Evolutionary conservation across 2,888 invertebrate genomes (phyloP), one percentile per base, ranked within the genome.

Genomic region (Cryptophagus acutangulus): DNA sequence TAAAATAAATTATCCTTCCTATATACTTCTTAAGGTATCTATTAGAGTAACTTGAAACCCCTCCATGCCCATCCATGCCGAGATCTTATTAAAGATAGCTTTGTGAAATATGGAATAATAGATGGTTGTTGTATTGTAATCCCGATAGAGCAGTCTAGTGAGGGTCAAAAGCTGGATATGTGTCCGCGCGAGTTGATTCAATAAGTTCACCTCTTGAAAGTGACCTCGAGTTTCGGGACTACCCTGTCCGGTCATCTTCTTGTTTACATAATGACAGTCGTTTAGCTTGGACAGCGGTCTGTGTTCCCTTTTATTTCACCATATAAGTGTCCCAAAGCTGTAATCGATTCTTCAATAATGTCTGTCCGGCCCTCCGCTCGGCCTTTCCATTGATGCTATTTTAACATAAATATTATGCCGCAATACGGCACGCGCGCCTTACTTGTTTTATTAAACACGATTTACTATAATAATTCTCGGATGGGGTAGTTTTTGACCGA

Each of bases 221-320:
- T n/a, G n/a, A n/a, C n/a, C n/a, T 43, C 44, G 48, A 44, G 46
- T 46, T 49, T 46, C 44, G 45, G 43, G 49, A 40, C 45, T 51
- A 47, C 55, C 56, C 59, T 53, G 45, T 56, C 50, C 52, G 58
- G 57, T 57, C 62, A 58, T 61, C 62, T 61, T 60, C 65, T 66
- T 65, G 63, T 66, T 66, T 66, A 66, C 66, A 66, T 66, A 66
- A 66, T 66, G 66, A 65, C 65, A 49, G 59, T 62, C 65, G 65
- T 66, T 66, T 64, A 61, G 62, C 54, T n/a, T 51, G 59, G 59
- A 58, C 59, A 60, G 63, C 54, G 64, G 58, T 54, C 58, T 58
- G 58, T 58, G 58, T 54, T n/a, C 60, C 61, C 61, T 60, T 61
- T 62, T 63, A 61, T 62, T 62, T 61, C 59, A 58, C 58, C 59